These are phyloP conservation scores for Chesias legatella DNA, from an alignment of 2,888 invertebrate species.

Conservation along the genomic window DNA sequence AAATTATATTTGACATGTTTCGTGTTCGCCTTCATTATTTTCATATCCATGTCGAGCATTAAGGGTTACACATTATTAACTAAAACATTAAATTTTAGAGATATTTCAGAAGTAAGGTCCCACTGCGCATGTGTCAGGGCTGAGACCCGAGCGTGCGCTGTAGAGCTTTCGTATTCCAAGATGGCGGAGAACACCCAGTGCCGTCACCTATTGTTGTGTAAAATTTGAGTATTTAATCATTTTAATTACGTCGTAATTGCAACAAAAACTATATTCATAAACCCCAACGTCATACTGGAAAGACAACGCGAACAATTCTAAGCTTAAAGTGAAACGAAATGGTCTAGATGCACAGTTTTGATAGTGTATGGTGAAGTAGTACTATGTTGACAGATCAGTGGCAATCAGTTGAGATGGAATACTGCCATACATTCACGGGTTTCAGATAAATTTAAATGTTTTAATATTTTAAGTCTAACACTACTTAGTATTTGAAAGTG, in stretches of 20 bases:
- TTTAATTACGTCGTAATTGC: constrained; percentile 16
- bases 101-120: constrained; percentile 1
- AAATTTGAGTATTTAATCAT: constrained; percentile 32
- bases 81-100: no score
- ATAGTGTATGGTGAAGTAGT: constrained; percentile 10
- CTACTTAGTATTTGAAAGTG: not conserved
- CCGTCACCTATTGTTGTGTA: constrained; percentile 38
- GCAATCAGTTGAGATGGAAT: constrained; percentile 42
- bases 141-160: constrained; percentile 41
- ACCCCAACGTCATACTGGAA: constrained; percentile 1
- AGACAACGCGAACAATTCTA: constrained; percentile 2
- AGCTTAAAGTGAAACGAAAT: constrained; percentile 1
- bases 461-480: not conserved
- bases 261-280: constrained; percentile 7
- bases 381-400: constrained; percentile 48
- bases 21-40: no score
- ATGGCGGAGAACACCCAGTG: constrained; percentile 49
- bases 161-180: constrained; percentile 23
- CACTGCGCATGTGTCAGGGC: constrained; percentile 19
- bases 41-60: not conserved
- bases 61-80: not conserved
- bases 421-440: constrained; percentile 14
- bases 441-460: not conserved
- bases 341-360: constrained; percentile 5
- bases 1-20: no score